Evolutionary conservation across 64 coral and sea anemone genomes (phyloP).

Genomic region (Montipora capricornis): DNA sequence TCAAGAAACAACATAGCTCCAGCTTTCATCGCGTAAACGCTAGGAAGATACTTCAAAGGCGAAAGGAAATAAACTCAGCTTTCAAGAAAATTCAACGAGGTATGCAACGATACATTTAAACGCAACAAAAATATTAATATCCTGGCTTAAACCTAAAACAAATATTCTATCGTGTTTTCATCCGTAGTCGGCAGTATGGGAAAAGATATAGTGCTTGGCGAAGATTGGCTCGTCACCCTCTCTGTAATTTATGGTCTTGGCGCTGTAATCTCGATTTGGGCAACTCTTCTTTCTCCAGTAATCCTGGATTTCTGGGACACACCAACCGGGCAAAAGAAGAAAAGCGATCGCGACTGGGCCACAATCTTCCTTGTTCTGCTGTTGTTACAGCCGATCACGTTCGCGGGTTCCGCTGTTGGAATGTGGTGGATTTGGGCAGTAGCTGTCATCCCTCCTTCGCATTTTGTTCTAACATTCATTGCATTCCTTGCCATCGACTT

Average conservation of each 20-base stretch:
- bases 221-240: constrained; percentile 96
- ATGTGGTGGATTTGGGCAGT: constrained; percentile 92
- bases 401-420: constrained; percentile 85
- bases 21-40: background rate
- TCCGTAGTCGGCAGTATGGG: constrained; percentile 41
- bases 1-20: background rate
- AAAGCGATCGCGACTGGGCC: constrained; percentile 89
- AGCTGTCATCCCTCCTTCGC: constrained; percentile 86
- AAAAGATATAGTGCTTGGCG: constrained; percentile 86
- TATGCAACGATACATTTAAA: background rate
- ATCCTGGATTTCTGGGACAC: constrained; percentile 97
- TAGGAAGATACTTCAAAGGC: background rate
- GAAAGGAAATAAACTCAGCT: background rate
- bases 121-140: background rate
- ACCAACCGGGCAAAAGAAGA: constrained; percentile 93
- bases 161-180: background rate
- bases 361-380: constrained; percentile 92
- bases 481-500: constrained; percentile 96
- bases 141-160: background rate
- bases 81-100: background rate
- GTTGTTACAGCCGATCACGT: constrained; percentile 88
- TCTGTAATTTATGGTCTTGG: constrained; percentile 96
- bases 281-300: constrained; percentile 86
- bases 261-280: constrained; percentile 89
- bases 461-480: constrained; percentile 90